Percentiles rank a stretch among this genome's conserved stretches.
phyloP scores from a whole-genome alignment of 1,140 invertebrate species.

The Cydia pomonella region DNA sequence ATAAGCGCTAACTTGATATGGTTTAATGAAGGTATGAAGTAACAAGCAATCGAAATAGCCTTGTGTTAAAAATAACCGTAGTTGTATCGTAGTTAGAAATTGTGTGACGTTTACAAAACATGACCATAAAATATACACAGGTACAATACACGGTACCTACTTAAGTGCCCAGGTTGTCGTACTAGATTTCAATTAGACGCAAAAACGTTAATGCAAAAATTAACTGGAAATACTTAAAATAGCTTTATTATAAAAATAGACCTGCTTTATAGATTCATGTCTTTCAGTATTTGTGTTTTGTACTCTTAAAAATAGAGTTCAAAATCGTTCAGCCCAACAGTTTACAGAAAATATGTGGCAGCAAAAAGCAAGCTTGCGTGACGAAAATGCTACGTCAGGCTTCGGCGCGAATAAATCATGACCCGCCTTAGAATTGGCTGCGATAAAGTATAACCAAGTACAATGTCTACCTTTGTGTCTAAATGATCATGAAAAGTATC shows the following conservation, averaged over 20 bases:
- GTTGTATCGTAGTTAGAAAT: background rate
- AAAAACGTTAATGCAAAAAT: constrained; percentile 1
- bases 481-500: background rate
- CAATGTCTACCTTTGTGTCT: background rate
- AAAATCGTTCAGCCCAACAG: background rate
- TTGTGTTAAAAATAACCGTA: background rate
- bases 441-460: background rate
- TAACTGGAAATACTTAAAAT: background rate
- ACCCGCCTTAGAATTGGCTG: constrained; percentile 13
- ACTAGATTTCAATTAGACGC: background rate
- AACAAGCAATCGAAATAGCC: background rate
- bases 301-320: background rate
- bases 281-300: background rate
- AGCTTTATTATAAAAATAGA: background rate
- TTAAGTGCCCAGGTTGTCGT: background rate
- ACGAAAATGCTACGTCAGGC: constrained; percentile 32
- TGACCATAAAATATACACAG: background rate
- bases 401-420: constrained; percentile 24
- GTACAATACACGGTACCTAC: background rate
- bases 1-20: too few species aligned
- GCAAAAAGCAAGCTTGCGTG: constrained; percentile 10
- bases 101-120: background rate
- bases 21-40: too few species aligned
- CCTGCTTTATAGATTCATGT: background rate
- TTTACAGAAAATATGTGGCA: constrained; percentile 15